These are phyloP conservation scores for Pristionchus maxplancki DNA, from an alignment of 2,888 invertebrate genomes.

Conservation along the genomic window DNA sequence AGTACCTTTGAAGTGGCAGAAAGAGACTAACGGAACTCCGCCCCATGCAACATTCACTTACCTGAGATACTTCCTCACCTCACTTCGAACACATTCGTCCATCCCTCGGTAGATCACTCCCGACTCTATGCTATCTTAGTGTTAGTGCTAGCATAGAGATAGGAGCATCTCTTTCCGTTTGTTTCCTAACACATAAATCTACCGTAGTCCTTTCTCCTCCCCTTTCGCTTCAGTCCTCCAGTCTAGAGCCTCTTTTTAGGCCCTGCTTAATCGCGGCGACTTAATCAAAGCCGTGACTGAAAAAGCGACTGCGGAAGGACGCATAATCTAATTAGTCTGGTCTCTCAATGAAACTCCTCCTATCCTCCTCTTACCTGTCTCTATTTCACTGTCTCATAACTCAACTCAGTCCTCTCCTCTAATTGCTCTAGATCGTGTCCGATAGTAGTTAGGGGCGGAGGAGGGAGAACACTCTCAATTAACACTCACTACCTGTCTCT, in stretches of 20 bases:
- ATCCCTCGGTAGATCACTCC: background rate
- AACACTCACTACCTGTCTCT: background rate
- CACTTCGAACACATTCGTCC: background rate
- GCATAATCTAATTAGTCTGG: conserved; percentile 25
- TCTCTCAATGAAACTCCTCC: background rate
- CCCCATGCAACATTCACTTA: background rate
- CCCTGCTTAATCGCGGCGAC: background rate
- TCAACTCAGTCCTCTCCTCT: background rate
- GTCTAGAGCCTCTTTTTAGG: background rate
- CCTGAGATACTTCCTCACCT: background rate
- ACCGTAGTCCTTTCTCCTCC: conserved; percentile 12
- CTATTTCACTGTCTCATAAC: conserved; percentile 27
- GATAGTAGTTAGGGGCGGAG: background rate
- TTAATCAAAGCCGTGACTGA: conserved; percentile 24
- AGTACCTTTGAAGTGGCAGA: conserved; percentile 27
- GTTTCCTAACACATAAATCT: conserved; percentile 28
- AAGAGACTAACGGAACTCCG: background rate
- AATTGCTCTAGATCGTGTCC: conserved; percentile 32
- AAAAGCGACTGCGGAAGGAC: conserved; percentile 1
- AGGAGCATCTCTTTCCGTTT: background rate
- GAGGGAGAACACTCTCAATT: background rate
- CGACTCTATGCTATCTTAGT: background rate
- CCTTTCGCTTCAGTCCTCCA: background rate
- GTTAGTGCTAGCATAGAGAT: background rate
- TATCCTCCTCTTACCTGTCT: background rate